Conservation (phyloP, 37 sponge, comb jelly and placozoan species). For the Theonella swinhoei region DNA sequence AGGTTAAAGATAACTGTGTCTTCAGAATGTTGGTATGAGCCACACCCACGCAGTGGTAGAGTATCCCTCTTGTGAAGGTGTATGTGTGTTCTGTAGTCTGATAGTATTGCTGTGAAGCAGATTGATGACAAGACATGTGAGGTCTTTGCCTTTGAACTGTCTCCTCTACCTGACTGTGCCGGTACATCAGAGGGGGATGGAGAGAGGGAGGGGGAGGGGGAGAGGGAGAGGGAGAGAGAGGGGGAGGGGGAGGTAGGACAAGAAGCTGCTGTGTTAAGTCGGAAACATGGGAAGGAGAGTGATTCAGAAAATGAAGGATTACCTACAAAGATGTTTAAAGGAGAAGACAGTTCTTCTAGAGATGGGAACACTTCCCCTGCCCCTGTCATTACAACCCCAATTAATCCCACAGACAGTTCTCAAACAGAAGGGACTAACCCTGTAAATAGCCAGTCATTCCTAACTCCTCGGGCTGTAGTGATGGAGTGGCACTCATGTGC, state of each 20-base stretch:
- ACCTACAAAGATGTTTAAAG: constrained; percentile 9
- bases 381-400: not conserved
- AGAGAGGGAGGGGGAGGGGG: not conserved
- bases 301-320: constrained; percentile 6
- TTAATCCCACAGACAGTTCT: not conserved
- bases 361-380: not conserved
- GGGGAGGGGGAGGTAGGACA: not conserved
- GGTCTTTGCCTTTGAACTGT: constrained; percentile 24
- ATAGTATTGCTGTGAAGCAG: constrained; percentile 23
- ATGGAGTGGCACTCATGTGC: constrained; percentile 78
- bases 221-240: not conserved
- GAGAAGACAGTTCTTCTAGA: not conserved
- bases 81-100: not conserved
- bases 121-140: not conserved
- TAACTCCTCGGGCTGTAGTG: constrained; percentile 17
- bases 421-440: not conserved
- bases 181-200: not conserved
- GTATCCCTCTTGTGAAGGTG: not conserved
- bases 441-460: not conserved
- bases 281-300: constrained; percentile 11
- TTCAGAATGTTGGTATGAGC: constrained; percentile 35
- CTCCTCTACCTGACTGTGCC: not conserved
- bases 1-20: constrained; percentile 24
- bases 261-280: not conserved
- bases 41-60: not conserved